Conservation (phyloP, 2,888 invertebrate genomes). For the Petrolisthes cinctipes region DNA sequence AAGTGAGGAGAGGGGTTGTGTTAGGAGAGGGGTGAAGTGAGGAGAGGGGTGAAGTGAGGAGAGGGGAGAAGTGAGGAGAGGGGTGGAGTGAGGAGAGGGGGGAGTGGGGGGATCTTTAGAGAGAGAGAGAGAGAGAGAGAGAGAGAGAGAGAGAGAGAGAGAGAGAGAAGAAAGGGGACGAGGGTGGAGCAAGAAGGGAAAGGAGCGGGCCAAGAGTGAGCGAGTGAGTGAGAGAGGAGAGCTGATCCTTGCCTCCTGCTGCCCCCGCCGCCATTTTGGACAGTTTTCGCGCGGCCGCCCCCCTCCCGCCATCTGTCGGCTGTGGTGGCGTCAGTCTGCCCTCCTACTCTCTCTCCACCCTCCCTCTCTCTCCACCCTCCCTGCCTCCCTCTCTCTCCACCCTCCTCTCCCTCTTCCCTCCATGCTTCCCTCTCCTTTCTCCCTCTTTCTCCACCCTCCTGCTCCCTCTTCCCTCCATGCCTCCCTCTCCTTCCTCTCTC, state of each 20-base stretch:
- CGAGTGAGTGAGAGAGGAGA: neutral
- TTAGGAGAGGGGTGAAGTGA: neutral
- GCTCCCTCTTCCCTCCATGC: neutral
- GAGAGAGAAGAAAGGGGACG: neutral
- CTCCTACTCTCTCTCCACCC: neutral
- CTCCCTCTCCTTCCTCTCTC: neutral
- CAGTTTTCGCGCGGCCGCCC: slow-evolving; percentile 42
- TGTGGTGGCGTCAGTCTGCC: neutral
- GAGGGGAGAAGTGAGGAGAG: neutral
- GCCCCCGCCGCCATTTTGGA: slow-evolving; percentile 52
- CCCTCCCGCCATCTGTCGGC: neutral
- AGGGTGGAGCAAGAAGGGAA: neutral
- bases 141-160: neutral
- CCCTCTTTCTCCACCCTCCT: neutral
- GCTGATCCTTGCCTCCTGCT: slow-evolving; percentile 10
- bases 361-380: neutral
- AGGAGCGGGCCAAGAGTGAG: neutral
- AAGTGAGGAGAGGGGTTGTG: neutral
- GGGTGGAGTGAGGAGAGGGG: neutral
- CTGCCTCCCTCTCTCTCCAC: neutral
- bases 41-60: neutral
- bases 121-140: neutral
- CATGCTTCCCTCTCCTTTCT: neutral
- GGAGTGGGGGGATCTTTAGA: neutral
- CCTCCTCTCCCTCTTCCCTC: neutral